A percentile compares a stretch with the other conserved stretches of the same genome.
Conservation (phyloP, 2,113 vertebrate species). For the Grantiella picta region DNA sequence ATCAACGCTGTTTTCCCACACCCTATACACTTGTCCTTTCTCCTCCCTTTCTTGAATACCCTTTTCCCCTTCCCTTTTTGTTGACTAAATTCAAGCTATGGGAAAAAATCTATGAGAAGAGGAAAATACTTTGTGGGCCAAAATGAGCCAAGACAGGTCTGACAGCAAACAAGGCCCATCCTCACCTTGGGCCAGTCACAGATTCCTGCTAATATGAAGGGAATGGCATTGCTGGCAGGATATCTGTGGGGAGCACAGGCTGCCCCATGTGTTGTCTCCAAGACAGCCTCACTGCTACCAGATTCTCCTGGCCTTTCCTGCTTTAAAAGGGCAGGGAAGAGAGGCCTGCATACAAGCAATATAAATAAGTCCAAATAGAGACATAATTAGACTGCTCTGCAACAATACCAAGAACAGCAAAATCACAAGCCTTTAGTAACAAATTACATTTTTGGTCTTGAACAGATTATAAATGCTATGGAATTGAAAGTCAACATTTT, state of each 20-base stretch:
- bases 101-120: not conserved
- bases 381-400: constrained; percentile 8
- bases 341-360: not conserved
- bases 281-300: not conserved
- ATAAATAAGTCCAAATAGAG: constrained; percentile 8
- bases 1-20: not conserved
- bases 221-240: not conserved
- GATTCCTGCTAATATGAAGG: not conserved
- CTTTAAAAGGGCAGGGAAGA: not conserved
- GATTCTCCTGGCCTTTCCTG: not conserved
- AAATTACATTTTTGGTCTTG: constrained; percentile 27
- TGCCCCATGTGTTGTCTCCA: not conserved
- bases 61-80: not conserved
- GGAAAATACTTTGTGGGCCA: not conserved
- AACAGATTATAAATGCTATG: constrained; percentile 42
- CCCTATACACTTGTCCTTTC: not conserved
- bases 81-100: not conserved
- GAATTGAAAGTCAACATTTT: constrained; percentile 48
- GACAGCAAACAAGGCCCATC: not conserved
- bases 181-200: not conserved
- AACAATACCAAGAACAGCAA: constrained; percentile 21
- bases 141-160: not conserved
- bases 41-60: not conserved
- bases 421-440: not conserved
- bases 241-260: not conserved